phyloP scores from a whole-genome alignment of 1,140 invertebrate genomes.

The Hormaphis cornu region DNA sequence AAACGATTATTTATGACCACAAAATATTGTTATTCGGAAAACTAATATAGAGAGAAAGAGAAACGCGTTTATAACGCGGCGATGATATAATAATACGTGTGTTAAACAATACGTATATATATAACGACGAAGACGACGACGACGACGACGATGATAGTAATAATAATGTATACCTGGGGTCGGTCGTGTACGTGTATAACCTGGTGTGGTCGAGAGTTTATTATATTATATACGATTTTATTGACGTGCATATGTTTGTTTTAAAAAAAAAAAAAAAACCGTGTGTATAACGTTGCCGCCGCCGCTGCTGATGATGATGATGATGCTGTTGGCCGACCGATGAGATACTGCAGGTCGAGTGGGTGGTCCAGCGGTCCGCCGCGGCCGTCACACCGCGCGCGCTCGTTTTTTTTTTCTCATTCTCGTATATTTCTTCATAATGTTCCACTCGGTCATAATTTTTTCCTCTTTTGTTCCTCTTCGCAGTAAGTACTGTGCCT shows the following conservation, averaged over 20 bases:
- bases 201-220: constrained; percentile 29
- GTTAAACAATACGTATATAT: constrained; percentile 16
- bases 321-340: too few relatives aligned
- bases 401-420: background rate
- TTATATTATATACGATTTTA: constrained; percentile 11
- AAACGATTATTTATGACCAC: too few relatives aligned
- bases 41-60: background rate
- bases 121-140: background rate
- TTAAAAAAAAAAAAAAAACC: too few relatives aligned
- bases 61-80: background rate
- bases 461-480: background rate
- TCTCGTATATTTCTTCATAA: background rate
- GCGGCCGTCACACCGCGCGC: background rate
- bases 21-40: constrained; percentile 5
- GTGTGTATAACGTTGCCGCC: constrained; percentile 10
- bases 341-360: too few relatives aligned
- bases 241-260: constrained; percentile 30
- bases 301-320: too few relatives aligned
- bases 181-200: background rate
- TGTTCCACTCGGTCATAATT: background rate
- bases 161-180: background rate
- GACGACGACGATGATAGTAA: constrained; percentile 2
- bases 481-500: background rate
- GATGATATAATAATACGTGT: background rate
- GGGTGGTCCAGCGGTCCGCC: constrained; percentile 3